Evolutionary conservation across 2,888 invertebrate species (phyloP), one percentile per base, ranked within the genome.

Genomic region (Leptopterna dolabrata): DNA sequence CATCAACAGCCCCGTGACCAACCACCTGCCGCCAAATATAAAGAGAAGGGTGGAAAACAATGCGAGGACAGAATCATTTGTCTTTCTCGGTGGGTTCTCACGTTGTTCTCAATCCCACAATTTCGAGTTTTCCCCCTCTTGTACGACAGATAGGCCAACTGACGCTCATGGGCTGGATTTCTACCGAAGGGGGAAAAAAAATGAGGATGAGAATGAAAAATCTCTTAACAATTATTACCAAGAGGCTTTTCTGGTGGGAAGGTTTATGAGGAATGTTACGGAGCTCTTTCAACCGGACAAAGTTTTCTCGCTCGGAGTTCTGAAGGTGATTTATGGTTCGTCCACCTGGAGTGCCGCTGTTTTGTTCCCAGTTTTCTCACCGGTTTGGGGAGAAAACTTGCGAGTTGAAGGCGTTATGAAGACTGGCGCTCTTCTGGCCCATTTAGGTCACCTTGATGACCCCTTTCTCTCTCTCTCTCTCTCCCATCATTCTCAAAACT

Each of bases 211-310:
- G 81, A n/a, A 24, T 27, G 43, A 78, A 78, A 51, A 47, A 51
- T 30, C 30, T 81, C 55, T 81, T 81, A 51, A 81, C 81, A 81
- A 81, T 81, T 81, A 81, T 81, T 81, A 51, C 36, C 55, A 27
- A 29, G 27, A 14, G 24, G 71, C 71, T 45, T 45, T 45, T 16
- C 2, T 2, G 24, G 71, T 47, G 30, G 81, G 47, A 6, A 30
- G 55, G 43, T 81, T 81, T 81, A 81, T 81, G 81, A 81, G 81
- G 51, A 81, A 81, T 81, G 81, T 51, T 81, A 51, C 36, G 30
- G 27, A 27, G 27, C 55, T 11, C 30, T 63, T 63, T 63, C 24
- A 63, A 24, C 11, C 24, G 63, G 63, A 63, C 63, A 30, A 51
- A 51, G 81, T 81, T 81, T 81, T 73, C 36, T 19, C 73, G 13